phyloP scores from a whole-genome alignment of 2,888 invertebrate species.

The Phalera bucephala region DNA sequence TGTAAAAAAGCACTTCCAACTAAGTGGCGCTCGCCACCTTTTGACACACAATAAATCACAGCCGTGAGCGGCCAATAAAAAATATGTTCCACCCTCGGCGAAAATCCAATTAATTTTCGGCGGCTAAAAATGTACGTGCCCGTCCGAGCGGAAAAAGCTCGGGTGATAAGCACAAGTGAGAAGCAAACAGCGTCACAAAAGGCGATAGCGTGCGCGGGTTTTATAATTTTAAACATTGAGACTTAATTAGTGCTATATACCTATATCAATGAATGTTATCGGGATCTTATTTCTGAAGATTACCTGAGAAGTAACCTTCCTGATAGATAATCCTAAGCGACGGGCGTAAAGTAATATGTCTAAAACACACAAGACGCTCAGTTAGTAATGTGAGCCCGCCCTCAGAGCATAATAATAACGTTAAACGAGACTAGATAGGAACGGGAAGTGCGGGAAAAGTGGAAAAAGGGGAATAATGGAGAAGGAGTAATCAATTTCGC shows the following conservation, averaged over 20 bases:
- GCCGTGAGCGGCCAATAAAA: slow-evolving; percentile 80
- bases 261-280: no score
- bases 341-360: slow-evolving; percentile 13
- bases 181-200: slow-evolving; percentile 33
- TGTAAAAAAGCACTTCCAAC: slow-evolving; percentile 69
- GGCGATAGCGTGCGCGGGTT: no score
- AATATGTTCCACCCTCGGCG: slow-evolving; percentile 82
- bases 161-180: slow-evolving; percentile 35
- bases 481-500: slow-evolving; percentile 82
- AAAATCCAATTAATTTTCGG: slow-evolving; percentile 83
- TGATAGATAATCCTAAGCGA: no score
- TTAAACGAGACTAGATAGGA: slow-evolving; percentile 74
- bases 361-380: slow-evolving; percentile 18
- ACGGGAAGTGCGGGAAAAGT: slow-evolving; percentile 68
- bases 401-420: slow-evolving; percentile 70
- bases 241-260: no score
- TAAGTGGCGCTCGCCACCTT: slow-evolving; percentile 82
- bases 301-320: no score
- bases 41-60: slow-evolving; percentile 82
- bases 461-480: slow-evolving; percentile 81
- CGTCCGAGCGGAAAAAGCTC: slow-evolving; percentile 74
- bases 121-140: slow-evolving; percentile 75
- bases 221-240: no score
- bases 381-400: slow-evolving; percentile 22
- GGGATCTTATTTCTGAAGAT: no score